A percentile compares a stretch with the other conserved stretches of the same genome.
Evolutionary conservation across 2,113 vertebrate species (phyloP).

Genomic region (Crotalus tigris): DNA sequence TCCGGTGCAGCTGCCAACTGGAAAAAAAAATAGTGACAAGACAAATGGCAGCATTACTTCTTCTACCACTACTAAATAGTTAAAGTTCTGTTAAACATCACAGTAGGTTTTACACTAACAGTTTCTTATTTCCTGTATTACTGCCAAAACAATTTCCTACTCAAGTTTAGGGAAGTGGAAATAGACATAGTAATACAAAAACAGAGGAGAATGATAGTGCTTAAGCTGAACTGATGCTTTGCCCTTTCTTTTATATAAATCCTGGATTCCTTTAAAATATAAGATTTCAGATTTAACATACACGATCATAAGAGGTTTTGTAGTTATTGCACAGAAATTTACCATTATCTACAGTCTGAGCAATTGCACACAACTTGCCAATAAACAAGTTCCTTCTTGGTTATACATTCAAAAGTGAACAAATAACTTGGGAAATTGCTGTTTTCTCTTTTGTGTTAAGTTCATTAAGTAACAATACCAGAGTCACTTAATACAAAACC

Average conservation of each 20-base stretch:
- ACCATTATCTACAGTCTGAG: background rate
- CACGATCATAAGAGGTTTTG: background rate
- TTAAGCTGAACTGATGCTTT: background rate
- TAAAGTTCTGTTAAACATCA: slow-evolving; percentile 25
- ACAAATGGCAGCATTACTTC: slow-evolving; percentile 2
- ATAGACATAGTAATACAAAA: slow-evolving; percentile 10
- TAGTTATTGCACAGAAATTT: background rate
- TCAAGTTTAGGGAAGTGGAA: slow-evolving; percentile 21
- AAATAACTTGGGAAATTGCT: background rate
- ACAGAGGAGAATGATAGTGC: background rate
- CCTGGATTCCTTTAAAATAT: background rate
- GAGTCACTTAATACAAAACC: background rate
- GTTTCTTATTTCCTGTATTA: background rate
- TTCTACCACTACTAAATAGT: slow-evolving; percentile 23
- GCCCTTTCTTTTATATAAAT: background rate
- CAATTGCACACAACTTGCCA: background rate
- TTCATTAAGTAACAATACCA: background rate
- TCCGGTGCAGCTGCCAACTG: background rate
- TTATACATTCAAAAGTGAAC: background rate
- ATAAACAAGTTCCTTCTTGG: background rate
- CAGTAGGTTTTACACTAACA: slow-evolving; percentile 13
- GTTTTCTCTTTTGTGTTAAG: background rate
- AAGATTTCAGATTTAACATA: background rate
- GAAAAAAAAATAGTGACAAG: background rate
- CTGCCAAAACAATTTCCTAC: slow-evolving; percentile 8